phyloP scores from a whole-genome alignment of 2,797 vertebrate species.

The Anguilla marmorata region DNA sequence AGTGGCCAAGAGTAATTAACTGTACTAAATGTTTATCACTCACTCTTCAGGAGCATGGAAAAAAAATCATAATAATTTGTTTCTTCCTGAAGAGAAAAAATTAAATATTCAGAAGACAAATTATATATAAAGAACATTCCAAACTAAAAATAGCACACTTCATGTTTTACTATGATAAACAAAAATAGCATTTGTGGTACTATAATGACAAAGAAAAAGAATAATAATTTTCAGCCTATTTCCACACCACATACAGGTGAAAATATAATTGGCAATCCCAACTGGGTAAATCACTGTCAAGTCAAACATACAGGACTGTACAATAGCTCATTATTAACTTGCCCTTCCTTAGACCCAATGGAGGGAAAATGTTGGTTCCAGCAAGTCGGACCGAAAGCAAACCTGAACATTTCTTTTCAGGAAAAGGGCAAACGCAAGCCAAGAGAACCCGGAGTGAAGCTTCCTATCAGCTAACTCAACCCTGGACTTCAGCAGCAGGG shows the following conservation, averaged over 20 bases:
- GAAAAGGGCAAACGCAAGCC: neutral
- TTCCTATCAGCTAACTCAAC: neutral
- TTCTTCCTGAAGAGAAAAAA: neutral
- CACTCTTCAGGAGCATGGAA: conserved; percentile 45
- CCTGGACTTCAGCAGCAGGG: neutral
- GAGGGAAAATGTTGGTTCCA: neutral
- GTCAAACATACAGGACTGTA: neutral
- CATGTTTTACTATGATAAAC: neutral
- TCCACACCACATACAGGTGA: neutral
- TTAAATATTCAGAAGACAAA: neutral
- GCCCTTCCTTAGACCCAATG: neutral
- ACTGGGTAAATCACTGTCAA: neutral
- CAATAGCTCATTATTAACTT: neutral
- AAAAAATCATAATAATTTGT: neutral
- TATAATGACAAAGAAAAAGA: neutral
- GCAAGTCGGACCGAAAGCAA: neutral
- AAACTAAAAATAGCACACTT: neutral
- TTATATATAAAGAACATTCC: neutral
- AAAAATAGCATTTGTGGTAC: neutral
- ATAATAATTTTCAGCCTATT: neutral
- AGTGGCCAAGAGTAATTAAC: conserved; percentile 63
- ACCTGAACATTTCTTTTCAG: neutral
- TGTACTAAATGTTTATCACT: conserved; percentile 59
- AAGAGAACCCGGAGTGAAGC: neutral
- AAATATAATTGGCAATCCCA: neutral